Percentiles rank a stretch among this genome's conserved stretches.
Evolutionary conservation across 2,113 vertebrate species (phyloP).

Genomic region (Bubalus kerabau): DNA sequence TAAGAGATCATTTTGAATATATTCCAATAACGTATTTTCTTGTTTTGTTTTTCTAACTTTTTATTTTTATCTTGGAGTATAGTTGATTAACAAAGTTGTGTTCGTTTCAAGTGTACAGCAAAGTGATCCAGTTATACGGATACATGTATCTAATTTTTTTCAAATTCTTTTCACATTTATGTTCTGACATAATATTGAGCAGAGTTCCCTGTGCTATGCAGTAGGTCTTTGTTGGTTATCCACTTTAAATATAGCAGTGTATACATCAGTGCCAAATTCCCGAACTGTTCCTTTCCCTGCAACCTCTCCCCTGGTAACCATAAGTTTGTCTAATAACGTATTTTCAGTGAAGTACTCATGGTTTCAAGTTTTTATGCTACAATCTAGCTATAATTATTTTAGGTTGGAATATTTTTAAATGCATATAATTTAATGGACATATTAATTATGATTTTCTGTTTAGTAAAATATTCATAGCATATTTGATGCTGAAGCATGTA

Average conservation of each 20-base stretch:
- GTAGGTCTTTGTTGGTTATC: neutral
- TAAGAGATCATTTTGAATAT: neutral
- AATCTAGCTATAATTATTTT: neutral
- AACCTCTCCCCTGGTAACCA: neutral
- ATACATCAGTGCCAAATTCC: neutral
- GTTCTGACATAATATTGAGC: neutral
- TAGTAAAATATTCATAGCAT: neutral
- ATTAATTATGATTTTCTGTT: neutral
- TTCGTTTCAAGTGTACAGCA: neutral
- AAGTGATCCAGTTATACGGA: neutral
- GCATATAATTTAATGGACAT: neutral
- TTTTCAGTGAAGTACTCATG: neutral
- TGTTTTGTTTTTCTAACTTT: neutral
- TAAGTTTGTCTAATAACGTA: fast-evolving
- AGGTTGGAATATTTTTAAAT: neutral
- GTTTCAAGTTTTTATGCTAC: neutral
- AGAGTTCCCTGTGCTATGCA: neutral
- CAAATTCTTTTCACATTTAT: neutral
- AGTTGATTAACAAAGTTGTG: neutral
- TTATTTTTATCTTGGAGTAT: neutral
- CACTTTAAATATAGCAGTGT: neutral
- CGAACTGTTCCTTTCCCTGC: fast-evolving
- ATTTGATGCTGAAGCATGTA: neutral
- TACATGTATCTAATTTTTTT: neutral
- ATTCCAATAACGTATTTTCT: neutral